Base-by-base conservation (phyloP, 2,888 invertebrate species). In the Cephus runcator region DNA sequence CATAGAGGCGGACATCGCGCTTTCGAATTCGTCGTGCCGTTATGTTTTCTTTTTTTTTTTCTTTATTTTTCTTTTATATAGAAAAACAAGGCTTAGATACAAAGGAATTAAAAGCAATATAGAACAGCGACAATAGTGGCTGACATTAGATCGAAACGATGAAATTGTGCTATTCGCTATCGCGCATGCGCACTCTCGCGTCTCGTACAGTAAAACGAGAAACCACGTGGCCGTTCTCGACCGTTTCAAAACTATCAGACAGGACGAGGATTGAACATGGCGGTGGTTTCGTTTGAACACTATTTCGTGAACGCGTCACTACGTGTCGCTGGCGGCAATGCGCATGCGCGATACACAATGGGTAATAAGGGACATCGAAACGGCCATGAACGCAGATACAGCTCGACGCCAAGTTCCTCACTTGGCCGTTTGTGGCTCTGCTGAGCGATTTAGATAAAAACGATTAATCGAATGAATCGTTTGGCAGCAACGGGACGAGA, bases 71-170 rank as follows among this genome's bases (percentile, higher is more conserved):
- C 30, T 35, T 33, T 36, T 73, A 73, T 73, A 34, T 40, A 75
- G 69, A 69, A 75, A 34, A 75, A 69, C 33, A 69, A 75, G 75
- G 69, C 34, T 36, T 69, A 34, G 34, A 69, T 34, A 31, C 69
- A 75, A 56, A 75, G 69, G 35, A 69, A 69, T 33, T 23, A 68
- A 30, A 69, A 56, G 56, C 56, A 56, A 56, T 56, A 9, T 23
- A 56, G 23, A 23, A 56, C 56, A 56, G 56, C 56, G 56, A 56
- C 56, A 56, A 56, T 56, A 56, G 23, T 56, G 40, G 40, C 40
- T 40, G 40, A 40, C 15, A 6, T 40, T 40, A 40, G 40, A 40
- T 40, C 15, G 15, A 40, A 40, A 40, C 1, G 15, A 40, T 40
- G 40, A 15, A 40, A 40, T 40, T 15, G 40, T 40, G 40, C 40